Evolutionary conservation across 2,888 invertebrate genomes (phyloP), one percentile per base, ranked within the genome.

Genomic region (Acrobeloides nanus): DNA sequence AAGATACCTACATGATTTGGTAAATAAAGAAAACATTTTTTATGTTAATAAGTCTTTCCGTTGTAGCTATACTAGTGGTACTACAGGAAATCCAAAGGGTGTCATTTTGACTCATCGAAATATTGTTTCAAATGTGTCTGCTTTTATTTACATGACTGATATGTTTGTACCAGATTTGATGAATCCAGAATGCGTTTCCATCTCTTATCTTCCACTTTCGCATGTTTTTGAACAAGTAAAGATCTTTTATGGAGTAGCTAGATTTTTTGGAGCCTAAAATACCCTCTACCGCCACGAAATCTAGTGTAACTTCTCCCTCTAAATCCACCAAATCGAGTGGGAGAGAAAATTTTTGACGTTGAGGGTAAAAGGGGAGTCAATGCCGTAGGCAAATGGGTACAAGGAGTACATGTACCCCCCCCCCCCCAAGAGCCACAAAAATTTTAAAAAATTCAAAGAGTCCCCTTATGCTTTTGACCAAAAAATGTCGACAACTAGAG

Each of bases 341-440:
- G n/a, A n/a, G n/a, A n/a, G n/a, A n/a, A n/a, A n/a, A n/a, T n/a
- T n/a, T n/a, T n/a, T n/a, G n/a, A n/a, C n/a, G n/a, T n/a, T n/a
- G n/a, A n/a, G n/a, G n/a, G n/a, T n/a, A n/a, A n/a, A n/a, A n/a
- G n/a, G n/a, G n/a, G n/a, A n/a, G n/a, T n/a, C n/a, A n/a, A n/a
- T n/a, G n/a, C n/a, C n/a, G n/a, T n/a, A n/a, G n/a, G n/a, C n/a
- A n/a, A n/a, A n/a, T n/a, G n/a, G n/a, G n/a, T n/a, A n/a, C n/a
- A n/a, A 39, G 43, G 61, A 62, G 40, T 41, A 45, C 25, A 62
- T 61, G 61, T 83, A 95, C 72, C 92, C 92, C 59, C 95, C 92
- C 78, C 80, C 95, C 62, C 95, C 95, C 1, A 79, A 95, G 66
- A 92, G 93, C n/a, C 93, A 95, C 76, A 92, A 92, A 89, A 82